Evolutionary conservation across 2,113 vertebrate species (phyloP).

Genomic region (Panthera uncia): DNA sequence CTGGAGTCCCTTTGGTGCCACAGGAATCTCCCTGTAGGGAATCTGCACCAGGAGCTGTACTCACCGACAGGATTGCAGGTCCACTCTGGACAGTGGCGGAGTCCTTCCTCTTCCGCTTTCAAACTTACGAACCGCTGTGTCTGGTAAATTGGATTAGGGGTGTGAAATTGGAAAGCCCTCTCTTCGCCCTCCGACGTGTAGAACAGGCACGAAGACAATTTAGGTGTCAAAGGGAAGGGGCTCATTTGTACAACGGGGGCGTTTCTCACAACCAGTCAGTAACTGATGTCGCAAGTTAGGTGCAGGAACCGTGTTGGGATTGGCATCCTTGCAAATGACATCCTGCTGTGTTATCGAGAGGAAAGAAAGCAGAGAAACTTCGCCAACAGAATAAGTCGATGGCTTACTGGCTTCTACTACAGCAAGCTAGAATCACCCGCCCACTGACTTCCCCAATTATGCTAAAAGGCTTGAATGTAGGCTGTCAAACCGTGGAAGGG

Average conservation of each 20-base stretch:
- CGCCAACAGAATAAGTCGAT: not conserved
- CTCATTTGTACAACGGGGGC: constrained; percentile 7
- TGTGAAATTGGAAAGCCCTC: not conserved
- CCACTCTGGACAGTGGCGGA: not conserved
- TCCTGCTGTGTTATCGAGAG: constrained; percentile 44
- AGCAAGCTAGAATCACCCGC: not conserved
- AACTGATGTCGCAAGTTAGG: constrained; percentile 46
- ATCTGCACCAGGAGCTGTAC: not conserved
- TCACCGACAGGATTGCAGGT: not conserved
- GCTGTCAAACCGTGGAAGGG: not conserved
- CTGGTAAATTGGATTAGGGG: not conserved
- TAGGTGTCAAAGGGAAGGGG: not conserved
- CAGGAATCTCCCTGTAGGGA: not conserved
- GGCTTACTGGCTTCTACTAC: not conserved
- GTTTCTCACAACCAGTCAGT: constrained; percentile 1
- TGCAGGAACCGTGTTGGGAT: not conserved
- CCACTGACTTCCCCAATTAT: constrained; percentile 45
- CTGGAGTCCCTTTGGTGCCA: not conserved
- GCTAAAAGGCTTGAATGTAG: constrained; percentile 32
- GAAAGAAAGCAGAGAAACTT: not conserved
- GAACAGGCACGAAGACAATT: constrained; percentile 32
- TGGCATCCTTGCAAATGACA: constrained; percentile 35
- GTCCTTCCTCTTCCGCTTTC: not conserved
- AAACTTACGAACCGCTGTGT: not conserved
- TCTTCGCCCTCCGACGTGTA: not conserved